phyloP scores from a whole-genome alignment of 2,888 invertebrate genomes.

The Drosophila borealis region DNA sequence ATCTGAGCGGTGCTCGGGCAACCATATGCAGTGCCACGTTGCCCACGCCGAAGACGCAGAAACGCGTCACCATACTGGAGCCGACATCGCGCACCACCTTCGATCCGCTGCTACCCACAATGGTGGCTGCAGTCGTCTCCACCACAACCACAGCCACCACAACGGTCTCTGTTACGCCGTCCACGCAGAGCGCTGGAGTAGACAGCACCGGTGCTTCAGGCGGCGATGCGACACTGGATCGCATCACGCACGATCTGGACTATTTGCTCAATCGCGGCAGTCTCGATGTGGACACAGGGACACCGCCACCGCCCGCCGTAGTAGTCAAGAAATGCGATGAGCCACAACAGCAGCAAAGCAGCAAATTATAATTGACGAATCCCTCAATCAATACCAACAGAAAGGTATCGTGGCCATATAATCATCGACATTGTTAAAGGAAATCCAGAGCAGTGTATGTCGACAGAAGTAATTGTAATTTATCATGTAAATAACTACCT shows the following conservation, averaged over 20 bases:
- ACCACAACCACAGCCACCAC: constrained; percentile 56
- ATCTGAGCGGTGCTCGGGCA: constrained; percentile 44
- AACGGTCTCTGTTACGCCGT: constrained; percentile 39
- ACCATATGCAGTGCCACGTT: constrained; percentile 46
- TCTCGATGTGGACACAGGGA: constrained; percentile 43
- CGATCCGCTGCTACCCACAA: constrained; percentile 82
- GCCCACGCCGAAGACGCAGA: constrained; percentile 83
- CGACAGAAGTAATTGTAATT: not conserved
- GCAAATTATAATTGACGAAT: constrained; percentile 34
- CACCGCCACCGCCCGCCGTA: constrained; percentile 59
- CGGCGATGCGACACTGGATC: constrained; percentile 88
- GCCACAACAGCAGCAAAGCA: constrained; percentile 39
- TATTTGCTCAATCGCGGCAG: constrained; percentile 89
- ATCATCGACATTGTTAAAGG: constrained; percentile 13
- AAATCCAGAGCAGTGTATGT: constrained; percentile 12
- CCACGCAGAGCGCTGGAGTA: constrained; percentile 52
- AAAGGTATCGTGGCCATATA: not conserved
- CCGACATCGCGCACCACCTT: constrained; percentile 82
- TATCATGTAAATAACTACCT: constrained; percentile 30
- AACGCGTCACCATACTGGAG: constrained; percentile 84
- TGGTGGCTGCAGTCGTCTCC: constrained; percentile 77
- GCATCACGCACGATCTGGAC: constrained; percentile 93
- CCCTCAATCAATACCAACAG: no score
- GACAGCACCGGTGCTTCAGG: constrained; percentile 30
- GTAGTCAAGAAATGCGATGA: constrained; percentile 55